Conservation (phyloP, 2,888 invertebrate species). For the Mongoloraphidia duomilia region DNA sequence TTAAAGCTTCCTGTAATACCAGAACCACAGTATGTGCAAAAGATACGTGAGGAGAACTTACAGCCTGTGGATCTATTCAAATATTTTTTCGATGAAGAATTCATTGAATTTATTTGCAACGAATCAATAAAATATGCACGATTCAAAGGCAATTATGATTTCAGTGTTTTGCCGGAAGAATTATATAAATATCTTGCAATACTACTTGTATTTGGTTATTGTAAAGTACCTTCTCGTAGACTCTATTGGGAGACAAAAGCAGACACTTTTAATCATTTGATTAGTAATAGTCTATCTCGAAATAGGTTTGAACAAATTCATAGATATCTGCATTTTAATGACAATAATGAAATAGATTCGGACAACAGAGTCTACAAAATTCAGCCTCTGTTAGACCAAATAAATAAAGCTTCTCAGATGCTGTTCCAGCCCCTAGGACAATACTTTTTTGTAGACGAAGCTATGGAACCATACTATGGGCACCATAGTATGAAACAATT, state of each 20-base stretch:
- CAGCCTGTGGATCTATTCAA: slow-evolving; percentile 1
- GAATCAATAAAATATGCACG: too few species aligned
- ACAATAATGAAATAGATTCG: slow-evolving; percentile 12
- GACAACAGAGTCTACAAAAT: slow-evolving; percentile 13
- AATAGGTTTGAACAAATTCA: slow-evolving; percentile 13
- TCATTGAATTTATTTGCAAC: slow-evolving; percentile 4
- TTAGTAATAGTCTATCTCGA: slow-evolving; percentile 11
- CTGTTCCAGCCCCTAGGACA: slow-evolving; percentile 8
- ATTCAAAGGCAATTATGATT: too few species aligned
- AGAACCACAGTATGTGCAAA: too few species aligned
- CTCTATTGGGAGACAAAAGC: slow-evolving; percentile 10
- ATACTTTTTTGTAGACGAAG: slow-evolving; percentile 15
- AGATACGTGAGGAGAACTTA: neutral
- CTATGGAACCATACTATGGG: slow-evolving; percentile 16
- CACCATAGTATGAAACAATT: slow-evolving; percentile 18
- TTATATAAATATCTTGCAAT: slow-evolving; percentile 12
- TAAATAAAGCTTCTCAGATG: slow-evolving; percentile 9
- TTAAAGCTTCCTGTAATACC: neutral
- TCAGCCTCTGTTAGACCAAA: slow-evolving; percentile 10
- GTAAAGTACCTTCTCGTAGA: slow-evolving; percentile 4
- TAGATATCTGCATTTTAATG: slow-evolving; percentile 12
- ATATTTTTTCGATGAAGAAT: slow-evolving; percentile 6
- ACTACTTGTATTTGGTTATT: slow-evolving; percentile 9
- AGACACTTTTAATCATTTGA: slow-evolving; percentile 6
- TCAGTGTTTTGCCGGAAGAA: slow-evolving; percentile 8